These are phyloP conservation scores for Panthera tigris DNA, from an alignment of 2,113 vertebrate species.

Conservation along the genomic window DNA sequence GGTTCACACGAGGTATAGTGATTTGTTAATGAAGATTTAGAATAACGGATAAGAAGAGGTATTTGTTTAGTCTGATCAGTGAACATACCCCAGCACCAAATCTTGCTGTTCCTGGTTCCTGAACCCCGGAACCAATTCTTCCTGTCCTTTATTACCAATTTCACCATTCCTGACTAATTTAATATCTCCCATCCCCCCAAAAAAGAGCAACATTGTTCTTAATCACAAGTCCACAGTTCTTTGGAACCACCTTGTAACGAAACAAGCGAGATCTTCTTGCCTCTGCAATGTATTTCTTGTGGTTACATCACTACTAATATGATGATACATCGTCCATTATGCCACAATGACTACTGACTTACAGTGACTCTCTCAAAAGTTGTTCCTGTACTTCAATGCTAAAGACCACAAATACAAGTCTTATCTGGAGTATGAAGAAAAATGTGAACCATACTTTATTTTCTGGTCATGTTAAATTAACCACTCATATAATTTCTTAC, in stretches of 20 bases:
- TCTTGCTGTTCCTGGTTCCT: neutral
- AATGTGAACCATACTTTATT: neutral
- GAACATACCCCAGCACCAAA: accelerated
- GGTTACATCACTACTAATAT: neutral
- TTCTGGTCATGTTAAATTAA: neutral
- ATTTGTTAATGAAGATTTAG: neutral
- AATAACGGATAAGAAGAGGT: neutral
- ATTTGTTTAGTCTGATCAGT: neutral
- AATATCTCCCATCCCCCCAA: neutral
- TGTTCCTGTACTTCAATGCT: neutral
- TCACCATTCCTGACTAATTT: neutral
- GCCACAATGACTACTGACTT: neutral
- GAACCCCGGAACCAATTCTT: neutral
- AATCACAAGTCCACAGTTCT: neutral
- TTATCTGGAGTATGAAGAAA: neutral
- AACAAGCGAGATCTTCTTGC: neutral
- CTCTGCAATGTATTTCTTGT: neutral
- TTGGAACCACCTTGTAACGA: neutral
- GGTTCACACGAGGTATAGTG: neutral
- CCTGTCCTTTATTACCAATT: neutral
- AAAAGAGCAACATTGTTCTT: neutral
- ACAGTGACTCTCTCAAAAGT: neutral
- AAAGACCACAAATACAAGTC: neutral
- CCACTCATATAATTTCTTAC: neutral
- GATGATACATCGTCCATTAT: neutral